These are phyloP conservation scores for Blomia tropicalis DNA, from an alignment of 2,888 invertebrate species.

Conservation along the genomic window DNA sequence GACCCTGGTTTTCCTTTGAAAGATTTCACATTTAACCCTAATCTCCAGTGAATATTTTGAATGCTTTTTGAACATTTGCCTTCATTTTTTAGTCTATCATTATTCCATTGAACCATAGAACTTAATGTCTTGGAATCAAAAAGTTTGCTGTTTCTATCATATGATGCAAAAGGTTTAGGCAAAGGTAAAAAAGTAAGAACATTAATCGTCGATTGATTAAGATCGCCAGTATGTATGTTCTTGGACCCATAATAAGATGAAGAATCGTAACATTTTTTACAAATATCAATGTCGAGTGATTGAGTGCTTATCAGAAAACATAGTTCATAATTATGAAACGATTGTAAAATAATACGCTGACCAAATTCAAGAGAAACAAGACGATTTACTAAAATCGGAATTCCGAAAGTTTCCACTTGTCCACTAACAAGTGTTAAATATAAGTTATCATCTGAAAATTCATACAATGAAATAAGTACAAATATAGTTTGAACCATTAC, in stretches of 20 bases:
- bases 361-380: conserved; percentile 1
- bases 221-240: neutral
- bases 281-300: neutral
- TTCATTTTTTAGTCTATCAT: neutral
- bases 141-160: neutral
- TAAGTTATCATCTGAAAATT: neutral
- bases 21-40: neutral
- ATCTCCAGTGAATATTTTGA: neutral
- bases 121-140: neutral
- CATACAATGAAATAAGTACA: neutral
- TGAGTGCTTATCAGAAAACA: neutral
- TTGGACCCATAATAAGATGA: neutral
- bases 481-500: neutral
- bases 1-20: neutral
- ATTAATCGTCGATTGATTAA: neutral
- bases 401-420: neutral
- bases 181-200: neutral
- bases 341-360: neutral
- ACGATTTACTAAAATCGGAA: neutral
- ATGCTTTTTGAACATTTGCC: neutral
- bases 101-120: neutral
- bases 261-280: neutral
- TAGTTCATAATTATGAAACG: neutral
- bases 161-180: neutral
- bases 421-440: neutral